A percentile compares a stretch with the other conserved stretches of the same genome.
These are phyloP conservation scores for Triplophysa bombifrons DNA, from an alignment of 2,797 vertebrate species.

Conservation along the genomic window DNA sequence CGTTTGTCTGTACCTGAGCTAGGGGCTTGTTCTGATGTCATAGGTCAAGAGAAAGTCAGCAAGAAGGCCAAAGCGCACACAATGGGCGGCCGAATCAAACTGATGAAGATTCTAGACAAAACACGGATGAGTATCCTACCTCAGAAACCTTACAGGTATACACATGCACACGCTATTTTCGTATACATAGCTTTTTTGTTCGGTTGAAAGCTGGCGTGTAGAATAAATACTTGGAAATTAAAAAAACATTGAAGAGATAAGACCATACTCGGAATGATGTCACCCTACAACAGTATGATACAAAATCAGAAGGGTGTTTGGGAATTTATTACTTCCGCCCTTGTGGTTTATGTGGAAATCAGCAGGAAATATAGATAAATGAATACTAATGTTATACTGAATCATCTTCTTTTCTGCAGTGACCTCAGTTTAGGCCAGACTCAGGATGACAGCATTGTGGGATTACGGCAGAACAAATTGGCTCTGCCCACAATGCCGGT, in stretches of 20 bases:
- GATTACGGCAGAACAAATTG: constrained; percentile 93
- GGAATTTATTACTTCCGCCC: neutral
- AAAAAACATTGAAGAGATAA: neutral
- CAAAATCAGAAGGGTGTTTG: neutral
- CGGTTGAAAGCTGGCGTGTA: neutral
- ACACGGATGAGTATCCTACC: constrained; percentile 98
- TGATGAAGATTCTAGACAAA: constrained; percentile 99
- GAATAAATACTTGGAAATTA: neutral
- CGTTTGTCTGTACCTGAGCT: constrained; percentile 97
- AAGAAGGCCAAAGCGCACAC: constrained; percentile 95
- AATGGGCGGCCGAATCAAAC: constrained; percentile 94
- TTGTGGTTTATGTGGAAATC: neutral
- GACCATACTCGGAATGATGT: neutral
- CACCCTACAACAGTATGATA: neutral
- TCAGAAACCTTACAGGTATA: constrained; percentile 97
- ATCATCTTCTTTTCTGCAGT: constrained; percentile 64
- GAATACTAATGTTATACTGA: neutral
- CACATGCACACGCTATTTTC: neutral
- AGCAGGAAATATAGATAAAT: neutral
- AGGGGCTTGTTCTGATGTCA: constrained; percentile 91
- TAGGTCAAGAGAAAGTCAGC: constrained; percentile 93
- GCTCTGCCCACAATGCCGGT: constrained; percentile 89
- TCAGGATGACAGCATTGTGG: constrained; percentile 98
- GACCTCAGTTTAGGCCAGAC: constrained; percentile 96
- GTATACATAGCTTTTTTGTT: neutral